Evolutionary conservation across 2,797 vertebrate species (phyloP).

Genomic region (Aulostomus chinensis): DNA sequence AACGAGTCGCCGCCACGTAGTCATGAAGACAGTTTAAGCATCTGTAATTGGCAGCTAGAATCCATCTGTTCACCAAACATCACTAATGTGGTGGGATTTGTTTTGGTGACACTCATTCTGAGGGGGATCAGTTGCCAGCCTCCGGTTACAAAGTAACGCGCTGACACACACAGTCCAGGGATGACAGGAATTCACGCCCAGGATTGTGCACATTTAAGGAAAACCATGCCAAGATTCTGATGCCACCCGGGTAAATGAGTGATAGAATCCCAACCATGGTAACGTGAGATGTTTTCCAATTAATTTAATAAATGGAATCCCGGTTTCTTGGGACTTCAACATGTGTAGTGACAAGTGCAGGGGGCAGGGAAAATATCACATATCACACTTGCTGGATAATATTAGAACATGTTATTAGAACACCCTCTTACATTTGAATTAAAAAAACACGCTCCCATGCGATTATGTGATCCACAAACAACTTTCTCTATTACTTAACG

Average conservation of each 20-base stretch:
- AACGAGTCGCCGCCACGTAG: not conserved
- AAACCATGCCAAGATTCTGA: conserved; percentile 28
- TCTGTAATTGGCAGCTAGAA: conserved; percentile 55
- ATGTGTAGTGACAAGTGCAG: too few species aligned
- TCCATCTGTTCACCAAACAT: conserved; percentile 36
- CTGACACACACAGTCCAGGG: conserved; percentile 33
- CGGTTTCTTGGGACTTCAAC: too few species aligned
- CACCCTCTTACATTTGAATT: too few species aligned
- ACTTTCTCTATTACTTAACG: too few species aligned
- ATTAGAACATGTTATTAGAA: too few species aligned
- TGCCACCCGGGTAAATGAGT: conserved; percentile 17
- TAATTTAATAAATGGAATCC: too few species aligned
- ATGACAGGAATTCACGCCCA: conserved; percentile 47
- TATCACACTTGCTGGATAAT: too few species aligned
- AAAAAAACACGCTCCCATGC: too few species aligned
- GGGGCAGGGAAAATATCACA: too few species aligned
- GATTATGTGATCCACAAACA: too few species aligned
- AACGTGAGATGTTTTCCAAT: too few species aligned
- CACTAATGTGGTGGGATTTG: conserved; percentile 44
- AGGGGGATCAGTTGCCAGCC: conserved; percentile 42
- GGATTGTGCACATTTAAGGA: conserved; percentile 34
- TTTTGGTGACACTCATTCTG: conserved; percentile 38
- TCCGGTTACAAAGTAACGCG: conserved; percentile 33
- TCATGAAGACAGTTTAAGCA: conserved; percentile 28
- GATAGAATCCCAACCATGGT: too few species aligned